These are phyloP conservation scores for Aradophagus sp. DNA, from an alignment of 1,140 invertebrate species.

Conservation along the genomic window DNA sequence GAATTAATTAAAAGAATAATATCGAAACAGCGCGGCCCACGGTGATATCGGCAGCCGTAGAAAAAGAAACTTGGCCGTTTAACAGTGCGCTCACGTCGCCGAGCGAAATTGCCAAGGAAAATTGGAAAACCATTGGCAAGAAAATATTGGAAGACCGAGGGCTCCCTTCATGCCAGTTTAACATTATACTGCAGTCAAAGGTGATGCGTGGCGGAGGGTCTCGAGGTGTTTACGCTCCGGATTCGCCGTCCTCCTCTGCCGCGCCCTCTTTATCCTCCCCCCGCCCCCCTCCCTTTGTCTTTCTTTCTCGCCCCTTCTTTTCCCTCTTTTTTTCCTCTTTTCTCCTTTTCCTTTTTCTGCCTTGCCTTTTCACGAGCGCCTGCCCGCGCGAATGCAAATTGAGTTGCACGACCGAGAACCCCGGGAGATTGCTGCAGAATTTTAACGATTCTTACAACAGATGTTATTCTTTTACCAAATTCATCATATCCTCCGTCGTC, in stretches of 20 bases:
- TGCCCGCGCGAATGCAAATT: constrained; percentile 43
- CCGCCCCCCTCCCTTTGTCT: no score
- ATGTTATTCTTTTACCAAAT: constrained; percentile 40
- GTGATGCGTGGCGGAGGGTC: constrained; percentile 37
- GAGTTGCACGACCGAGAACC: constrained; percentile 21
- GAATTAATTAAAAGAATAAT: constrained; percentile 56
- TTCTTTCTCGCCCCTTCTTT: no score
- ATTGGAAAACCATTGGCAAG: constrained; percentile 53
- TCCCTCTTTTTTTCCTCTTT: no score
- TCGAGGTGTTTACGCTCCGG: constrained; percentile 50
- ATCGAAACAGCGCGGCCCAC: not conserved
- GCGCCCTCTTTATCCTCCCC: no score
- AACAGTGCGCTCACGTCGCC: constrained; percentile 45
- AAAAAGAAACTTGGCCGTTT: constrained; percentile 42
- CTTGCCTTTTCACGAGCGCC: constrained; percentile 30
- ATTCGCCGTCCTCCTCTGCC: no score
- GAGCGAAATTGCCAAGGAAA: constrained; percentile 50
- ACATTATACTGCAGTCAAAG: constrained; percentile 50
- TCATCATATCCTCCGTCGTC: constrained; percentile 14
- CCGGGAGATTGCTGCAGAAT: constrained; percentile 31
- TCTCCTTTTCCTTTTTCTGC: no score
- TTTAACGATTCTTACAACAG: constrained; percentile 39
- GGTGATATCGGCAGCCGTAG: constrained; percentile 16
- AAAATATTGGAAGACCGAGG: constrained; percentile 50
- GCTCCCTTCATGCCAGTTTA: constrained; percentile 44